These are phyloP conservation scores for Spheniscus humboldti DNA, from an alignment of 2,797 vertebrate species.

Conservation along the genomic window DNA sequence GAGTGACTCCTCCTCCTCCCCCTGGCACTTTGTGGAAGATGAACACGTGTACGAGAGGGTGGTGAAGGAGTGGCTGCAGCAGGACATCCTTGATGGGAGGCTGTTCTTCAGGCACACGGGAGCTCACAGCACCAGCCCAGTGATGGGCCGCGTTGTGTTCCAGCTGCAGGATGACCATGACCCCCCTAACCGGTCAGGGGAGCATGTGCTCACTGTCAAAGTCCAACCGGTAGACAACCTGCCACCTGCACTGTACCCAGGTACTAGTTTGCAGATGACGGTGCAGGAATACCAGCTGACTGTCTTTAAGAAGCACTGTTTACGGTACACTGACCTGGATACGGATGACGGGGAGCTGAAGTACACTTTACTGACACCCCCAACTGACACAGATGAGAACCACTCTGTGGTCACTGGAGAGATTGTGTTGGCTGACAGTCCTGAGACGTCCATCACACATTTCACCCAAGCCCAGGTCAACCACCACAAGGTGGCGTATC, in stretches of 20 bases:
- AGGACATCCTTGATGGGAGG: slow-evolving; percentile 86
- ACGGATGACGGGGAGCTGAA: slow-evolving; percentile 86
- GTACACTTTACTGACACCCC: slow-evolving; percentile 80
- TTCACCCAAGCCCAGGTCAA: slow-evolving; percentile 90
- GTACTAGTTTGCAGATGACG: slow-evolving; percentile 83
- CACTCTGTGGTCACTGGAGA: slow-evolving; percentile 77
- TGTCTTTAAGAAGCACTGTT: slow-evolving; percentile 78
- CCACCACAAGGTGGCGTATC: slow-evolving; percentile 87
- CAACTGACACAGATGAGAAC: slow-evolving; percentile 84
- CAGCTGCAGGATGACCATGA: slow-evolving; percentile 87
- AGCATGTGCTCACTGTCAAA: slow-evolving; percentile 79
- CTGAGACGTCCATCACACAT: slow-evolving; percentile 71
- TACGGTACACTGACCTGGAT: slow-evolving; percentile 83
- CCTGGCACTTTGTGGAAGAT: slow-evolving; percentile 79
- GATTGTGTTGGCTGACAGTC: slow-evolving; percentile 81
- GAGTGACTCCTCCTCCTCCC: slow-evolving; percentile 50
- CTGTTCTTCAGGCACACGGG: slow-evolving; percentile 84
- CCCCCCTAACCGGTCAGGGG: slow-evolving; percentile 83
- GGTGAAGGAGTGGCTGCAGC: slow-evolving; percentile 87
- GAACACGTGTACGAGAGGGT: slow-evolving; percentile 86
- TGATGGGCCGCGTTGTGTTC: slow-evolving; percentile 78
- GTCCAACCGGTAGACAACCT: slow-evolving; percentile 83
- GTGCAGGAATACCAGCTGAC: slow-evolving; percentile 87
- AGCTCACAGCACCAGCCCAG: slow-evolving; percentile 75
- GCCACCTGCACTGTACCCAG: slow-evolving; percentile 77